These are phyloP conservation scores for Pelvicachromis taeniatus DNA, from an alignment of 2,113 vertebrate species.

Conservation along the genomic window DNA sequence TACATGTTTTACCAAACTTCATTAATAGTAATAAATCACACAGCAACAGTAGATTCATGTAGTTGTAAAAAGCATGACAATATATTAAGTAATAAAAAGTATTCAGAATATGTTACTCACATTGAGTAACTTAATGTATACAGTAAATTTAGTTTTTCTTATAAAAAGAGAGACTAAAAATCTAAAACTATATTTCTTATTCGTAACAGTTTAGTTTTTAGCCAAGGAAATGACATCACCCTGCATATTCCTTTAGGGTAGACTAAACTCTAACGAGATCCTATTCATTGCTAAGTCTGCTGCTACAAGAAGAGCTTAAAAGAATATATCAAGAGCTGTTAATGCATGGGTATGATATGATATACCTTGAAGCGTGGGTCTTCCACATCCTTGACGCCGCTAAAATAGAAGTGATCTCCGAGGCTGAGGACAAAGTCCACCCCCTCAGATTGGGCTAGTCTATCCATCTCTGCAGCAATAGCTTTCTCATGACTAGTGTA, in stretches of 20 bases:
- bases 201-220: background rate
- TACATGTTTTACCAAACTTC: background rate
- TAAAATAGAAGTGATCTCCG: conserved; percentile 70
- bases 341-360: background rate
- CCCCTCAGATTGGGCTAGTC: conserved; percentile 19
- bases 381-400: conserved; percentile 53
- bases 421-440: conserved; percentile 70
- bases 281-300: background rate
- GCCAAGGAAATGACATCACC: background rate
- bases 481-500: conserved; percentile 45
- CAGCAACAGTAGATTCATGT: background rate
- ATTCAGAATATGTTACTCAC: rapidly evolving
- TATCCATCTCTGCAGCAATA: conserved; percentile 49
- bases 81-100: background rate
- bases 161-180: background rate
- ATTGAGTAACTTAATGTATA: background rate
- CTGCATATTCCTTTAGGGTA: background rate
- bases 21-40: background rate
- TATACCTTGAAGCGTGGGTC: conserved; percentile 68
- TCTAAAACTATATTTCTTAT: background rate
- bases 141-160: background rate
- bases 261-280: background rate
- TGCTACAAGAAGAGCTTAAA: background rate
- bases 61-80: rapidly evolving
- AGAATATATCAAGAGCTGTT: background rate